phyloP scores from a whole-genome alignment of 2,888 invertebrate genomes.

The Leucoptera coffeella region DNA sequence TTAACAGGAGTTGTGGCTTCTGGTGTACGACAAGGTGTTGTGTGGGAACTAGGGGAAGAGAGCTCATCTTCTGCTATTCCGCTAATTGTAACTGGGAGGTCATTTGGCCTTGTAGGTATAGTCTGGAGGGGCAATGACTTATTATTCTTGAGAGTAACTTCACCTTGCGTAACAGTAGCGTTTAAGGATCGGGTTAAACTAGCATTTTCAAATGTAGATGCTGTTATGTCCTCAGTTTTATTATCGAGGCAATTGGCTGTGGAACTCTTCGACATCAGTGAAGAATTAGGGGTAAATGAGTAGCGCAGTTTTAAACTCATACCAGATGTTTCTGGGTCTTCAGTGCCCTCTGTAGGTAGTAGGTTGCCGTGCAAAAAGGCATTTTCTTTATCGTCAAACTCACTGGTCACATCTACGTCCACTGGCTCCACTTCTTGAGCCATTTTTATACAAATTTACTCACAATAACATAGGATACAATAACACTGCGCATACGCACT shows the following conservation, averaged over 20 bases:
- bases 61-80: constrained; percentile 21
- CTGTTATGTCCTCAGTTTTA: constrained; percentile 14
- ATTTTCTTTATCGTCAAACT: constrained; percentile 42
- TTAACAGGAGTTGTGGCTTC: constrained; percentile 38
- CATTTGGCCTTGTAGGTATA: constrained; percentile 15
- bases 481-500: too few relatives aligned
- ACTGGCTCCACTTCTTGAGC: constrained; percentile 32
- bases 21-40: constrained; percentile 24
- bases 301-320: constrained; percentile 39
- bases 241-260: constrained; percentile 19
- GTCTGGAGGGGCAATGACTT: constrained; percentile 22
- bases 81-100: constrained; percentile 15
- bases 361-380: constrained; percentile 29
- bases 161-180: constrained; percentile 18
- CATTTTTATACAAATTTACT: too few relatives aligned
- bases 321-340: constrained; percentile 37
- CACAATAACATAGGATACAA: too few relatives aligned
- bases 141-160: constrained; percentile 14
- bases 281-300: constrained; percentile 30
- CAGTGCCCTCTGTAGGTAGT: constrained; percentile 24
- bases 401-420: constrained; percentile 30
- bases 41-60: constrained; percentile 25
- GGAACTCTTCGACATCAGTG: constrained; percentile 38
- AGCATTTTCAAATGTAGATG: constrained; percentile 11
- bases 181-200: constrained; percentile 27